These are phyloP conservation scores for Diadumene lineata DNA, from an alignment of 92 coral and sea anemone species.

Conservation along the genomic window DNA sequence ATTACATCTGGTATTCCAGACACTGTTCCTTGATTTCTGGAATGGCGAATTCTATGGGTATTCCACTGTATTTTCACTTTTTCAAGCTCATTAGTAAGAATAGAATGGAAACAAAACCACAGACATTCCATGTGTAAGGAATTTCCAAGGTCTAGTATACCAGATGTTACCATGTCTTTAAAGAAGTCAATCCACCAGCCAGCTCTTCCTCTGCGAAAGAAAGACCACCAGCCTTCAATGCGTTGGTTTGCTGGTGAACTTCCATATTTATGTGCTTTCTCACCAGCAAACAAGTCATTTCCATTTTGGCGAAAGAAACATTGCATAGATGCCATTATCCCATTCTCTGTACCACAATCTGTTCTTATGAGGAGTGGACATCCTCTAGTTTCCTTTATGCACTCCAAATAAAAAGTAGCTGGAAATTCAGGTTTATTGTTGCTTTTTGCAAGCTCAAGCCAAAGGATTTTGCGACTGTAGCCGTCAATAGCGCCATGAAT, in stretches of 20 bases:
- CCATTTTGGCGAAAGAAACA: constrained; percentile 26
- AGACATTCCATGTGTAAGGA: constrained; percentile 53
- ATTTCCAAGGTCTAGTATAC: constrained; percentile 45
- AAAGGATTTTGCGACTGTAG: constrained; percentile 39
- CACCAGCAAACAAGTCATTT: constrained; percentile 46
- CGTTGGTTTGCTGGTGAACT: constrained; percentile 54
- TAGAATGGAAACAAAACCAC: constrained; percentile 48
- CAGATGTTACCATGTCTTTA: constrained; percentile 45
- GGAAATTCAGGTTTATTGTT: constrained; percentile 48
- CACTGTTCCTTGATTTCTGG: constrained; percentile 52
- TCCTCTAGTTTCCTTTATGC: constrained; percentile 38
- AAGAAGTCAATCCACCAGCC: constrained; percentile 56
- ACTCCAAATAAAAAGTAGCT: constrained; percentile 38
- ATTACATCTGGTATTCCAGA: constrained; percentile 60
- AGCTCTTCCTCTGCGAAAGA: constrained; percentile 34
- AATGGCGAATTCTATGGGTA: constrained; percentile 49
- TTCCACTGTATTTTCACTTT: constrained; percentile 58
- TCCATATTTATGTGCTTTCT: constrained; percentile 45
- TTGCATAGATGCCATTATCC: constrained; percentile 46
- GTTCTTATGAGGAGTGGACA: constrained; percentile 51
- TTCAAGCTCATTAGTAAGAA: constrained; percentile 43
- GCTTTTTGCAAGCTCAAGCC: constrained; percentile 52
- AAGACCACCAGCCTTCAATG: constrained; percentile 34
- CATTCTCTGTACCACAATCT: constrained; percentile 62
- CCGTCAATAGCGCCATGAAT: constrained; percentile 61